A percentile compares a stretch with the other conserved stretches of the same genome.
Evolutionary conservation across 2,113 vertebrate species (phyloP).

Genomic region (Hylia prasina): DNA sequence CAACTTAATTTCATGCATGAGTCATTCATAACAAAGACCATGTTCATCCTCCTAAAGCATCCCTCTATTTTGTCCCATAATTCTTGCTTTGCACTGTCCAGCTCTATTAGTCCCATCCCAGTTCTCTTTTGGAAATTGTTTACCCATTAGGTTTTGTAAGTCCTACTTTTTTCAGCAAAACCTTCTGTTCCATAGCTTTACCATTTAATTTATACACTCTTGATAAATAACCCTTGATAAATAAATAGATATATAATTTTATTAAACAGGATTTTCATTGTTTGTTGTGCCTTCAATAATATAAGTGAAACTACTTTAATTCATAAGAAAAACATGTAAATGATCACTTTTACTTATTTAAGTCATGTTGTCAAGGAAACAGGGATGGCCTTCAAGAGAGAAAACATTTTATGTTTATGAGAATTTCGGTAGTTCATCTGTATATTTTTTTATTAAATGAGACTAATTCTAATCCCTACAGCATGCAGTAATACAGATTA

Average conservation of each 20-base stretch:
- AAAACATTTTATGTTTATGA: not conserved
- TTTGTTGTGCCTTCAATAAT: not conserved
- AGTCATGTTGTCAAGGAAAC: conserved; percentile 1
- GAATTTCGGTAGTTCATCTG: not conserved
- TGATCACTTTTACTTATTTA: not conserved
- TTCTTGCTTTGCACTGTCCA: not conserved
- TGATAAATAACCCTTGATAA: not conserved
- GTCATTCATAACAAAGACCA: not conserved
- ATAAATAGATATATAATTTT: not conserved
- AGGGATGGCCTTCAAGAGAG: not conserved
- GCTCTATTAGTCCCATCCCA: not conserved
- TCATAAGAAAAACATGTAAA: not conserved
- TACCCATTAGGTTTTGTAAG: not conserved
- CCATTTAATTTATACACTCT: not conserved
- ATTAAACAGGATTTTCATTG: not conserved
- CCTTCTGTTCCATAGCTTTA: not conserved
- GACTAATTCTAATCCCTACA: not conserved
- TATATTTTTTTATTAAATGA: not conserved
- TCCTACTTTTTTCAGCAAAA: not conserved
- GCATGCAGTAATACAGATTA: not conserved
- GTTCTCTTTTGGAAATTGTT: not conserved
- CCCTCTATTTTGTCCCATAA: not conserved
- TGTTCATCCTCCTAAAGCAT: not conserved
- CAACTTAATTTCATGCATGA: not conserved
- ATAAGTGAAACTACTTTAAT: not conserved